Conservation (phyloP, 2,113 vertebrate genomes). For the Corvus moneduloides region DNA sequence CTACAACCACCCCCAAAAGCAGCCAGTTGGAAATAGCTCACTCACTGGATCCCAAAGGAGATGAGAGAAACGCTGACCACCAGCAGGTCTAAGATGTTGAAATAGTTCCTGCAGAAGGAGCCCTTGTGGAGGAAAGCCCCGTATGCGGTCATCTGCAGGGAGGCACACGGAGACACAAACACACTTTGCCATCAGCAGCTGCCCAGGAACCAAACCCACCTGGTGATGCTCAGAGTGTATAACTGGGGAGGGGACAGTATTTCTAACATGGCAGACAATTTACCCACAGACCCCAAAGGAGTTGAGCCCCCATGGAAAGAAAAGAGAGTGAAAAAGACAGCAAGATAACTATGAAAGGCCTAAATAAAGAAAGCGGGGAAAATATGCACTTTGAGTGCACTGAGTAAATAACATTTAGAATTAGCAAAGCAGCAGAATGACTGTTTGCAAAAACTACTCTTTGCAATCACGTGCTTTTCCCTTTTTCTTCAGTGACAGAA, state of each 20-base stretch:
- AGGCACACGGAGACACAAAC: slow-evolving; percentile 35
- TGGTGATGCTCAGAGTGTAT: neutral
- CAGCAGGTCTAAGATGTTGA: slow-evolving; percentile 97
- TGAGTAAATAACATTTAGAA: neutral
- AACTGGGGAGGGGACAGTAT: neutral
- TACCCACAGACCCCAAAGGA: neutral
- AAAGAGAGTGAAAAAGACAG: slow-evolving; percentile 4
- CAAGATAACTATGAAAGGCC: neutral
- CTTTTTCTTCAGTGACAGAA: slow-evolving; percentile 22
- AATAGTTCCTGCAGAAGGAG: slow-evolving; percentile 98
- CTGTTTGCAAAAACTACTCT: slow-evolving; percentile 39
- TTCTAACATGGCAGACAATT: neutral
- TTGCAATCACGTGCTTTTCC: slow-evolving; percentile 13
- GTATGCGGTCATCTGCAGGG: slow-evolving; percentile 93
- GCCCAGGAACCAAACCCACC: neutral
- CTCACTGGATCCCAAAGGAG: slow-evolving; percentile 99
- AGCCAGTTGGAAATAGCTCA: slow-evolving; percentile 33
- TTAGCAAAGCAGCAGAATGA: slow-evolving; percentile 44
- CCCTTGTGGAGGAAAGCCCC: slow-evolving; percentile 98
- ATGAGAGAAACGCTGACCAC: slow-evolving; percentile 99
- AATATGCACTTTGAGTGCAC: neutral
- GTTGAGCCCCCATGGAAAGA: slow-evolving; percentile 1
- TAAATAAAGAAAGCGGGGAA: neutral
- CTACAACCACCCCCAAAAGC: accelerated
- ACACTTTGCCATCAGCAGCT: slow-evolving; percentile 22